These are phyloP conservation scores for Pseudobourletiella spinata DNA, from an alignment of 1,140 invertebrate genomes.

Conservation along the genomic window DNA sequence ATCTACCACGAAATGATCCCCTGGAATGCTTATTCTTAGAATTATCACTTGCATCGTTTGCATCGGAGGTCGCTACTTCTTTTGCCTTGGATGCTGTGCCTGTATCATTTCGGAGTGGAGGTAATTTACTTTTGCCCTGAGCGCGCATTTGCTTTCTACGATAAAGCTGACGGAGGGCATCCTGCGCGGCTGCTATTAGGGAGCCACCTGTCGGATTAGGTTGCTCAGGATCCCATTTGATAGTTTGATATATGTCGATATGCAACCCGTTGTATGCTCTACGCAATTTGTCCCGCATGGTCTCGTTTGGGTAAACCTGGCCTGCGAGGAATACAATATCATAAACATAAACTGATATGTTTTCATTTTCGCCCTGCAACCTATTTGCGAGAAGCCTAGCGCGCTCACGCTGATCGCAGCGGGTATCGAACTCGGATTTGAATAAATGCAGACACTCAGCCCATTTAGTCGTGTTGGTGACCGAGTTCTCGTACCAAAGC, in stretches of 20 bases:
- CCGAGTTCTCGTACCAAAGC: neutral
- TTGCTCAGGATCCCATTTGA: neutral
- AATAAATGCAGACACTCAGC: neutral
- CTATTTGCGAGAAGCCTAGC: neutral
- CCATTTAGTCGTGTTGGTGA: neutral
- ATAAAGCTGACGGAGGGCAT: neutral
- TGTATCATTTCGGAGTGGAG: neutral
- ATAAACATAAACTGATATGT: neutral
- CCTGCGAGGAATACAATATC: conserved; percentile 4
- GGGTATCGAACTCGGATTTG: neutral
- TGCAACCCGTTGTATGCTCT: neutral
- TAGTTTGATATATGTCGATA: neutral
- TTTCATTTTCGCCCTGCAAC: neutral
- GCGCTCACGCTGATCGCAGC: neutral
- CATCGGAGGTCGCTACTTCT: neutral
- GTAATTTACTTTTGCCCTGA: neutral
- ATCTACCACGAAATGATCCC: neutral
- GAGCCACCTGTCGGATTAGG: neutral
- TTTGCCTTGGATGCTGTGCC: neutral
- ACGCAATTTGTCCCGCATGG: neutral
- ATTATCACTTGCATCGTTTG: neutral
- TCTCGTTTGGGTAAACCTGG: conserved; percentile 9
- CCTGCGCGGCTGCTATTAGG: neutral
- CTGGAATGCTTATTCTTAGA: neutral
- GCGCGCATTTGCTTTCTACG: neutral